These are phyloP conservation scores for Salvelinus sp. DNA, from an alignment of 2,113 vertebrate species.

Conservation along the genomic window DNA sequence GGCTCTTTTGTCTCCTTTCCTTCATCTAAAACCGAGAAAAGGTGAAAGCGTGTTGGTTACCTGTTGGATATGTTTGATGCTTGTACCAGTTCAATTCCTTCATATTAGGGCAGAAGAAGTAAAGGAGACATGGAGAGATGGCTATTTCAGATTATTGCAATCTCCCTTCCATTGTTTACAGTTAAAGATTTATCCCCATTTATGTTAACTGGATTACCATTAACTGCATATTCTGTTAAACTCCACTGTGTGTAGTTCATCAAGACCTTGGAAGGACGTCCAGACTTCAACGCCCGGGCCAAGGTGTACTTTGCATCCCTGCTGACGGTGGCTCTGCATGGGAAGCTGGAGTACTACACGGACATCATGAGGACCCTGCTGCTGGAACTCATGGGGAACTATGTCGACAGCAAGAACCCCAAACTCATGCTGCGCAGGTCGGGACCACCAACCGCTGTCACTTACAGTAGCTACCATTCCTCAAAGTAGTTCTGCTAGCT, in stretches of 20 bases:
- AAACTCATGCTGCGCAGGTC: conserved; percentile 97
- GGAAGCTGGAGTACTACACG: conserved; percentile 95
- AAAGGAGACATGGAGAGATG: too few relatives aligned
- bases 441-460: conserved; percentile 9
- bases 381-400: conserved; percentile 93
- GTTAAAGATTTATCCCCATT: too few relatives aligned
- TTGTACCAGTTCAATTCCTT: too few relatives aligned
- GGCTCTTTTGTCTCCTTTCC: too few relatives aligned
- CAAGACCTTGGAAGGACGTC: conserved; percentile 89
- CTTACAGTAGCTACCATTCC: background rate
- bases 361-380: conserved; percentile 96
- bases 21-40: too few relatives aligned
- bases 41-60: too few relatives aligned
- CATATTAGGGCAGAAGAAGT: too few relatives aligned
- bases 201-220: background rate
- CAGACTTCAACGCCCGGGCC: conserved; percentile 88
- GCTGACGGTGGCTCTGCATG: conserved; percentile 94
- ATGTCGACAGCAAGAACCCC: conserved; percentile 92
- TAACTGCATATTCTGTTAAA: background rate
- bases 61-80: too few relatives aligned
- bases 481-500: background rate
- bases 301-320: conserved; percentile 94
- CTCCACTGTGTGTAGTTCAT: conserved; percentile 80
- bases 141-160: too few relatives aligned
- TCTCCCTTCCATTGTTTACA: too few relatives aligned